phyloP scores from a whole-genome alignment of 2,888 invertebrate genomes.

The Leucophenga maculata region DNA sequence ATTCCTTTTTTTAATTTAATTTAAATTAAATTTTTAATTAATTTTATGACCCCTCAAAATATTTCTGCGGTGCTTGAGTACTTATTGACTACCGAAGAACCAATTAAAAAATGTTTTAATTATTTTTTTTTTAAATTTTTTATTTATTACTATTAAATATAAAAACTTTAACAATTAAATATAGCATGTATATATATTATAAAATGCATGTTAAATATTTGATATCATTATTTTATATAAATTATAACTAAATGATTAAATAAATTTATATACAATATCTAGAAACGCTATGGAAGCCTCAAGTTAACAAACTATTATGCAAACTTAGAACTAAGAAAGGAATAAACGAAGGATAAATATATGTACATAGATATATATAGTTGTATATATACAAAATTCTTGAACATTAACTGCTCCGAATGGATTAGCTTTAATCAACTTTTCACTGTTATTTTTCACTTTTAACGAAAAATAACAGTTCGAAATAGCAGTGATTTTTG shows the following conservation, averaged over 20 bases:
- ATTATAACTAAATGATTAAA: background rate
- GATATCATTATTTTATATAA: background rate
- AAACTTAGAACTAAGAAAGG: too few relatives aligned
- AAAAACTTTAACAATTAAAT: background rate
- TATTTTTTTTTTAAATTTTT: background rate
- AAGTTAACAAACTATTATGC: background rate
- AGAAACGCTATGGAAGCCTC: conserved; percentile 16
- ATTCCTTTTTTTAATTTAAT: too few relatives aligned
- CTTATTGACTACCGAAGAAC: too few relatives aligned
- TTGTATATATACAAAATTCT: background rate
- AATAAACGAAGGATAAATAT: background rate
- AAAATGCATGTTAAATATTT: background rate
- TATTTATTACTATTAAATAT: background rate
- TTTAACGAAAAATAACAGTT: too few relatives aligned
- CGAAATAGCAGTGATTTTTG: too few relatives aligned
- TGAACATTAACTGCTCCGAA: conserved; percentile 8
- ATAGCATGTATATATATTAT: background rate
- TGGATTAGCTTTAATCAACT: background rate
- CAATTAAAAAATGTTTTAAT: too few relatives aligned
- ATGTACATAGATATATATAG: background rate
- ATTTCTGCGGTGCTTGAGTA: too few relatives aligned
- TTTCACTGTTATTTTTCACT: too few relatives aligned
- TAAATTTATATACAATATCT: background rate
- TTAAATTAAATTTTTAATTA: too few relatives aligned
- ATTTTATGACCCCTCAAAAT: too few relatives aligned